These are phyloP conservation scores for Caenorhabditis doughertyi DNA, from an alignment of 2,888 invertebrate species.

Conservation along the genomic window DNA sequence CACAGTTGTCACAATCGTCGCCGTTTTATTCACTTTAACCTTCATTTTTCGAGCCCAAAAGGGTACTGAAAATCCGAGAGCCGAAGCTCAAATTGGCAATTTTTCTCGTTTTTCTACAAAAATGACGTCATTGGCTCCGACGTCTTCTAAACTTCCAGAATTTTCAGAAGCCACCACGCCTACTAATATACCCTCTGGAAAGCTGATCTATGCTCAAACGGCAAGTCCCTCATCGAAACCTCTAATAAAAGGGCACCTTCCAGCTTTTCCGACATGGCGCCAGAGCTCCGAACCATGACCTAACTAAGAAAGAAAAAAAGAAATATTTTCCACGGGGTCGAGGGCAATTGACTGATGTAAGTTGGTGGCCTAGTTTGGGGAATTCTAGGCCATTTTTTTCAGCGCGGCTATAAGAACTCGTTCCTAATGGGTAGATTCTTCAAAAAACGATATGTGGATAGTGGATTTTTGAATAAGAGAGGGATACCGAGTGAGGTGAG, in stretches of 20 bases:
- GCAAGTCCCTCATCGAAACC: neutral
- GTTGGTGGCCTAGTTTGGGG: no score
- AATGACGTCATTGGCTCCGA: no score
- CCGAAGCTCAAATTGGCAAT: no score
- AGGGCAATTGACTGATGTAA: slow-evolving; percentile 35
- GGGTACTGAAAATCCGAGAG: no score
- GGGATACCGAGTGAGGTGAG: no score
- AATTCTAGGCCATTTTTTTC: neutral
- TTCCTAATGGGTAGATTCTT: slow-evolving; percentile 13
- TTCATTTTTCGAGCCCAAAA: no score
- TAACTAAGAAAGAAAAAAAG: neutral
- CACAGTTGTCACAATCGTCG: neutral
- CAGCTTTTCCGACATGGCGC: slow-evolving; percentile 51
- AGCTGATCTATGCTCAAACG: neutral
- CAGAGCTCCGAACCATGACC: neutral
- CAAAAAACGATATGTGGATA: slow-evolving; percentile 36
- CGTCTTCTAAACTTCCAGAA: no score
- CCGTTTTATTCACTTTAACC: neutral
- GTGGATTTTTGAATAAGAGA: slow-evolving; percentile 31
- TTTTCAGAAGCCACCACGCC: no score
- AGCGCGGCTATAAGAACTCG: slow-evolving; percentile 24
- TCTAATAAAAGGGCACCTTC: neutral
- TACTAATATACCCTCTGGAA: no score
- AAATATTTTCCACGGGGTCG: slow-evolving; percentile 5
- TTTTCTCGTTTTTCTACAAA: no score